Evolutionary conservation across 2,888 invertebrate genomes (phyloP).

Genomic region (Eugnorisma glareosa): DNA sequence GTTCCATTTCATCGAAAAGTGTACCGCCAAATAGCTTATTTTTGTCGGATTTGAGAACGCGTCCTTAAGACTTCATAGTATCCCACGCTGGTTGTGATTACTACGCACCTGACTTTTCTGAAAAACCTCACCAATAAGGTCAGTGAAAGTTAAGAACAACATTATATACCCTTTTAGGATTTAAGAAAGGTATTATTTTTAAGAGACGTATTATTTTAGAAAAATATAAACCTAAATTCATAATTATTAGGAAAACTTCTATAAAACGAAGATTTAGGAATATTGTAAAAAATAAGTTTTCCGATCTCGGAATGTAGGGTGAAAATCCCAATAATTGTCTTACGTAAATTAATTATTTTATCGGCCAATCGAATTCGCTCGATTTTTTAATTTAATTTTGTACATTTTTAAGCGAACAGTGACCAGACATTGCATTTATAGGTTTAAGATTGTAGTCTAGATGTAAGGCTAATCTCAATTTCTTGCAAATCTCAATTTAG

Average conservation of each 20-base stretch:
- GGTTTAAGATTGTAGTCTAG: constrained; percentile 62
- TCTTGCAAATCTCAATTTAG: constrained; percentile 59
- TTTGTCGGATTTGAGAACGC: no score
- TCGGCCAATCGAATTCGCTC: constrained; percentile 43
- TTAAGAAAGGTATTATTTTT: background rate
- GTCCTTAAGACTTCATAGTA: no score
- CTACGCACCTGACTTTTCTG: background rate
- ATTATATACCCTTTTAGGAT: constrained; percentile 5
- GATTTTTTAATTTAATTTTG: constrained; percentile 68
- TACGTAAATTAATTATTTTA: constrained; percentile 33
- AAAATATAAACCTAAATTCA: constrained; percentile 9
- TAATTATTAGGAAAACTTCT: constrained; percentile 26
- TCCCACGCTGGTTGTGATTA: background rate
- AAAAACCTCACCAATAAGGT: background rate
- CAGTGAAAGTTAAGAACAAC: background rate
- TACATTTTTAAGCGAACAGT: constrained; percentile 80
- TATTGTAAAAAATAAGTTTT: constrained; percentile 37
- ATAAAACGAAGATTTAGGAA: constrained; percentile 20
- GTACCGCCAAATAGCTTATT: no score
- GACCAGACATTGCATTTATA: constrained; percentile 89
- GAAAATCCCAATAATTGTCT: constrained; percentile 35
- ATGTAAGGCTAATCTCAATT: constrained; percentile 46
- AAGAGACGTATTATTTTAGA: background rate
- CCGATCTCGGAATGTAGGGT: constrained; percentile 36
- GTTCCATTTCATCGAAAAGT: no score